Evolutionary conservation across 1,140 invertebrate species (phyloP).

Genomic region (Eurosta solidaginis): DNA sequence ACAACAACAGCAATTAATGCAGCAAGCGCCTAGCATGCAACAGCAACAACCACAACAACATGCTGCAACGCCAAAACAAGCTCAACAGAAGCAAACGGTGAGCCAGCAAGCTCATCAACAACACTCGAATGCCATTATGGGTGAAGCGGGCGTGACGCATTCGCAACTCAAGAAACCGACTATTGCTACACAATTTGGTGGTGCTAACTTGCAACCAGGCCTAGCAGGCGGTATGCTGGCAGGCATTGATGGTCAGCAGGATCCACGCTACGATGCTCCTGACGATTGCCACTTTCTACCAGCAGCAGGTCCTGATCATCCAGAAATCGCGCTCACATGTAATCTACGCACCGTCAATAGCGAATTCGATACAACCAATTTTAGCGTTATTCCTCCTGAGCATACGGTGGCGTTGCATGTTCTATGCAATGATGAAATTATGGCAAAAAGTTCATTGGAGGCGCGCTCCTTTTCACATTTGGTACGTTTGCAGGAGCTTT

Average conservation of each 20-base stretch:
- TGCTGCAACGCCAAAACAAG: conserved; percentile 19
- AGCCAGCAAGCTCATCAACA: conserved; percentile 34
- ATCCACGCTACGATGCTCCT: conserved; percentile 72
- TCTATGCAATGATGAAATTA: conserved; percentile 75
- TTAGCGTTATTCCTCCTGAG: conserved; percentile 82
- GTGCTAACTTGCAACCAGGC: conserved; percentile 10
- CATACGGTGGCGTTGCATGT: conserved; percentile 80
- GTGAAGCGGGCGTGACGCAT: conserved; percentile 52
- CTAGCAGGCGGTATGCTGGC: conserved; percentile 33
- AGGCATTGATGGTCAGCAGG: conserved; percentile 38
- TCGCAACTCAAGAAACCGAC: conserved; percentile 47
- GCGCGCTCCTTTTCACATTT: conserved; percentile 80
- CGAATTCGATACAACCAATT: conserved; percentile 84
- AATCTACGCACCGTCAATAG: conserved; percentile 79
- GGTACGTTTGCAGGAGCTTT: conserved; percentile 74
- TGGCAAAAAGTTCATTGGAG: conserved; percentile 74
- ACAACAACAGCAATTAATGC: conserved; percentile 28
- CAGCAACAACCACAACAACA: conserved; percentile 28
- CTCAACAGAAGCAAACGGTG: conserved; percentile 37
- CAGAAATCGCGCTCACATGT: conserved; percentile 79
- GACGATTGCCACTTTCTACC: conserved; percentile 70
- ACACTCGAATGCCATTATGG: conserved; percentile 56
- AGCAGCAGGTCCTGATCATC: conserved; percentile 49
- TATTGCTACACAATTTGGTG: conserved; percentile 39
- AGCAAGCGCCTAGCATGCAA: conserved; percentile 25